Conservation (phyloP, 2,113 vertebrate species). For the Nettapus auritus region DNA sequence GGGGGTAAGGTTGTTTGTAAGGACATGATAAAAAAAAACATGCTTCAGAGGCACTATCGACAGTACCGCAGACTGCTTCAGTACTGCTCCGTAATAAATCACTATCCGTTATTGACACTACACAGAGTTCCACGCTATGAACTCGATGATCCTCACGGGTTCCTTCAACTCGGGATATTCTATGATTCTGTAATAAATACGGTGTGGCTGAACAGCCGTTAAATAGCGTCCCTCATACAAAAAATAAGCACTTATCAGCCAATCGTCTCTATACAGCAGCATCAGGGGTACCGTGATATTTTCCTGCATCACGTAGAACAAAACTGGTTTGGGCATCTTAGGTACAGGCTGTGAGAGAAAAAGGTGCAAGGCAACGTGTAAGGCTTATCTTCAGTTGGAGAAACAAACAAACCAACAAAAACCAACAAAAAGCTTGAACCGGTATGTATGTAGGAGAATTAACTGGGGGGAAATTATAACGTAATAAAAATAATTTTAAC, state of each 20-base stretch:
- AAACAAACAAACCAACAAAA: neutral
- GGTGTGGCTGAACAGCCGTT: neutral
- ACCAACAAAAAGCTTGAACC: neutral
- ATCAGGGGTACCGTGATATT: neutral
- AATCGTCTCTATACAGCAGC: neutral
- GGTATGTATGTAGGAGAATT: neutral
- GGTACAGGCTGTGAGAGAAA: neutral
- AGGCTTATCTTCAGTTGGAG: neutral
- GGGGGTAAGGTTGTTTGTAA: neutral
- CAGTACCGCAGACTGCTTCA: neutral
- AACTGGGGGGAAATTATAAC: neutral
- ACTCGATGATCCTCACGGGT: too few relatives aligned
- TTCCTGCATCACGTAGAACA: neutral
- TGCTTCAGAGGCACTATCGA: neutral
- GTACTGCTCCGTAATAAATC: neutral
- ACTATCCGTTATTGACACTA: neutral
- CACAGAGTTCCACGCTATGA: neutral
- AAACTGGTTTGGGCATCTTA: neutral
- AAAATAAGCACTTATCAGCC: neutral
- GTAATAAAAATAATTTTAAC: neutral
- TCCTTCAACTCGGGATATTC: too few relatives aligned
- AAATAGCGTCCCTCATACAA: neutral
- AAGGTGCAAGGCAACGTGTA: neutral
- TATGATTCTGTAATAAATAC: too few relatives aligned
- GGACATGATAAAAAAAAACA: fast-evolving